Evolutionary conservation across 2,113 vertebrate species (phyloP).

Genomic region (Columba livia): DNA sequence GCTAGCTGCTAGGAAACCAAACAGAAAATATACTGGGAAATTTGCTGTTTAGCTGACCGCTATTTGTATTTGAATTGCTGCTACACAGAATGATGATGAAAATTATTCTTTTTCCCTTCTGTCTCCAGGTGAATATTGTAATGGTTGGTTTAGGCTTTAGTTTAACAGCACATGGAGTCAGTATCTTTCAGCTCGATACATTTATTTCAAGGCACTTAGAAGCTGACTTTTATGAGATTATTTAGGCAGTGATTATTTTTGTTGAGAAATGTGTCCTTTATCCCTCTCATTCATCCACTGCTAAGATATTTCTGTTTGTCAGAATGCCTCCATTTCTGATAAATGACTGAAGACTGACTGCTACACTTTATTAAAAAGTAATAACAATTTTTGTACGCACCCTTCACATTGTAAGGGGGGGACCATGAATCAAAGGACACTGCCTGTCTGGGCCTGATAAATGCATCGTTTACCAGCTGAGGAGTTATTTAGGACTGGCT

Average conservation of each 20-base stretch:
- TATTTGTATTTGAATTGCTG: neutral
- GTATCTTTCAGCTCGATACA: slow-evolving; percentile 71
- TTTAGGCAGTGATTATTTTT: slow-evolving; percentile 81
- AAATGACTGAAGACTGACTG: slow-evolving; percentile 97
- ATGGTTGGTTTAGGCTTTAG: slow-evolving; percentile 60
- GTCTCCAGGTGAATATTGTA: slow-evolving; percentile 47
- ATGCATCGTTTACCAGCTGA: slow-evolving; percentile 99
- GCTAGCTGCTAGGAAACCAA: neutral
- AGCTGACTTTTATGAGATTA: slow-evolving; percentile 83
- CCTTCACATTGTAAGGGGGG: slow-evolving; percentile 95
- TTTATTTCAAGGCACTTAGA: slow-evolving; percentile 83
- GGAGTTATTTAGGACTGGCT: slow-evolving; percentile 99
- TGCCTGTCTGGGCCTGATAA: slow-evolving; percentile 99
- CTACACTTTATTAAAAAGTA: slow-evolving; percentile 99
- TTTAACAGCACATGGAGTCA: slow-evolving; percentile 64
- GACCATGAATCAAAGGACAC: slow-evolving; percentile 99
- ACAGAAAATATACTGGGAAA: neutral
- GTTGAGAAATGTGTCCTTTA: slow-evolving; percentile 85
- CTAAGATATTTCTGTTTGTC: slow-evolving; percentile 86
- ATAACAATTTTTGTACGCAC: slow-evolving; percentile 99
- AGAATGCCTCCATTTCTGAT: slow-evolving; percentile 86
- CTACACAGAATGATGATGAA: neutral
- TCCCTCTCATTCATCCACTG: slow-evolving; percentile 82
- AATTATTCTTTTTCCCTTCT: neutral
- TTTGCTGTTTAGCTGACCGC: neutral